Percentiles rank a stretch among this genome's conserved stretches.
Conservation (phyloP, 2,888 invertebrate genomes). For the Nesidiocoris tenuis region DNA sequence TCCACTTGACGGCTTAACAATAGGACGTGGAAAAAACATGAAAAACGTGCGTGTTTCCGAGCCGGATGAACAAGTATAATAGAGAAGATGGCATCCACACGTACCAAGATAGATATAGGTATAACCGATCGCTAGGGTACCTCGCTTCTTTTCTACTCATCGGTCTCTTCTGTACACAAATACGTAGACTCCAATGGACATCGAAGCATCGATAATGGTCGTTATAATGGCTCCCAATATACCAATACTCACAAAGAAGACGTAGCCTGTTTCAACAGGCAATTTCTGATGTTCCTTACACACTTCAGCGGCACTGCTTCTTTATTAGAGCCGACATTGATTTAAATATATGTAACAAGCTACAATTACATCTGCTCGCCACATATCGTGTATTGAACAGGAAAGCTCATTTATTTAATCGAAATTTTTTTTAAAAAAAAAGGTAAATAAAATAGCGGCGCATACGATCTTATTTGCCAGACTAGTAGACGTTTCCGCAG, state of each 20-base stretch:
- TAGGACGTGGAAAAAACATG: slow-evolving; percentile 25
- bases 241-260: background rate
- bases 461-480: no score
- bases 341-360: no score
- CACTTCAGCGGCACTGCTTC: background rate
- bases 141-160: background rate
- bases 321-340: background rate
- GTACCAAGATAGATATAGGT: background rate
- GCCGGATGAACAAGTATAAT: slow-evolving; percentile 32
- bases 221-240: background rate
- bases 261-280: background rate
- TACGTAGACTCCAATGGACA: background rate
- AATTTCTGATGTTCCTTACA: background rate
- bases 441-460: no score
- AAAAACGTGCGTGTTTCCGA: slow-evolving; percentile 31
- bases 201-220: background rate
- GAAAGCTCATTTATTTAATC: no score
- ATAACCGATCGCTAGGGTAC: background rate
- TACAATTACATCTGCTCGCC: no score
- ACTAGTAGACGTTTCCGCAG: no score
- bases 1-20: slow-evolving; percentile 40
- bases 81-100: background rate
- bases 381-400: no score
- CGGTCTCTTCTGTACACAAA: background rate
- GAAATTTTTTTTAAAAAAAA: no score